Conservation (phyloP, 2,797 vertebrate genomes). For the Sciurus vulgaris region DNA sequence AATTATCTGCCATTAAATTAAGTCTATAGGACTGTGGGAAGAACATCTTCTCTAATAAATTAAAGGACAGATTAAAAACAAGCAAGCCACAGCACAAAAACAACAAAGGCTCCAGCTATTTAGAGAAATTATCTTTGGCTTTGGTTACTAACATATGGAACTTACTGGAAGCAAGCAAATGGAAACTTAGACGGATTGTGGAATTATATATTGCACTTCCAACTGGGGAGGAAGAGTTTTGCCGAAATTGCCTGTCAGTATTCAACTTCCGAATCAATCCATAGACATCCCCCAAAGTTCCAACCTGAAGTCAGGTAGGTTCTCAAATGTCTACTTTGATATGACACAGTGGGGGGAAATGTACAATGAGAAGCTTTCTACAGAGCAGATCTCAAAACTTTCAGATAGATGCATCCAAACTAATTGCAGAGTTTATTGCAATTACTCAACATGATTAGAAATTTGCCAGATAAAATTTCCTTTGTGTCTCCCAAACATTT, state of each 20-base stretch:
- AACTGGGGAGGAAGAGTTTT: background rate
- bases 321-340: background rate
- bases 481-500: background rate
- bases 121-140: background rate
- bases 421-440: background rate
- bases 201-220: background rate
- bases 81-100: background rate
- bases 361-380: background rate
- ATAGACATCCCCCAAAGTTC: rapidly evolving
- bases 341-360: background rate
- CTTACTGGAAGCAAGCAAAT: background rate
- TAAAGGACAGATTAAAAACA: background rate
- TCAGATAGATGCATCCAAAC: background rate
- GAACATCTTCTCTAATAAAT: background rate
- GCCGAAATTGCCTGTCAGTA: background rate
- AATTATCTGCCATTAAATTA: background rate
- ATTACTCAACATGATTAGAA: background rate
- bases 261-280: background rate
- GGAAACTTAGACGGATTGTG: background rate
- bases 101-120: background rate
- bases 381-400: background rate
- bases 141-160: background rate
- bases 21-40: background rate
- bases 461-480: background rate
- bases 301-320: background rate